Base-by-base conservation (phyloP, 2,797 vertebrate species). In the Eleutherodactylus coqui region DNA sequence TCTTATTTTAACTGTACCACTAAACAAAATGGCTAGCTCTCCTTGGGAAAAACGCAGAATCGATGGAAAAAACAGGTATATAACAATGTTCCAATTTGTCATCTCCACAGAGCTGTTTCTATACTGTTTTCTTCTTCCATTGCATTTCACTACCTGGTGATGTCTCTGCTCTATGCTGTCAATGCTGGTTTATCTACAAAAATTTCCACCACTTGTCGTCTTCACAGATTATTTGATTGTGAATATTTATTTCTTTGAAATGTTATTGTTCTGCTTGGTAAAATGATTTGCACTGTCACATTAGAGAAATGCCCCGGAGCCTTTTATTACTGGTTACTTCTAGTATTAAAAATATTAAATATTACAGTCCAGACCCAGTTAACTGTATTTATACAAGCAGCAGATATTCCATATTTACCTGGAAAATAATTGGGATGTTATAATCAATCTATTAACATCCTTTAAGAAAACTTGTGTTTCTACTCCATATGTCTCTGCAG, bases 261-360 rank as follows among this genome's bases (percentile, higher is more conserved):
- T 79, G 60, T 85, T 80, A 85, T 85, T 85, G 67, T 85, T 75
- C 55, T 73, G 55, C 70, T 75, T 58, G n/a, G 78, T 85, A 80
- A 85, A 85, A 62, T 75, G 84, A 86, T 86, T 86, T 86, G 55
- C 70, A 86, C 53, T 81, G 85, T 86, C 85, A 86, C 10, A 81
- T 85, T 85, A 73, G 55, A 64, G 70, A 86, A 53, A 86, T 86
- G 43, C 78, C 78, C 43, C 3, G 41, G 47, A 67, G 85, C 85
- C 32, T 36, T 81, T 73, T 47, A 51, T 75, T 86, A 45, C 62
- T 43, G 77, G 85, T 45, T 75, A 64, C 60, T 81, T 62, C 51
- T 86, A 75, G 81, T 75, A 81, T 86, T 81, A 58, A 38, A 62
- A 81, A 75, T 73, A 86, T 75, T 62, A 75, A 47, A 86, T 75